These are phyloP conservation scores for Cephalopholis sonnerati DNA, from an alignment of 2,113 vertebrate species.

Conservation along the genomic window DNA sequence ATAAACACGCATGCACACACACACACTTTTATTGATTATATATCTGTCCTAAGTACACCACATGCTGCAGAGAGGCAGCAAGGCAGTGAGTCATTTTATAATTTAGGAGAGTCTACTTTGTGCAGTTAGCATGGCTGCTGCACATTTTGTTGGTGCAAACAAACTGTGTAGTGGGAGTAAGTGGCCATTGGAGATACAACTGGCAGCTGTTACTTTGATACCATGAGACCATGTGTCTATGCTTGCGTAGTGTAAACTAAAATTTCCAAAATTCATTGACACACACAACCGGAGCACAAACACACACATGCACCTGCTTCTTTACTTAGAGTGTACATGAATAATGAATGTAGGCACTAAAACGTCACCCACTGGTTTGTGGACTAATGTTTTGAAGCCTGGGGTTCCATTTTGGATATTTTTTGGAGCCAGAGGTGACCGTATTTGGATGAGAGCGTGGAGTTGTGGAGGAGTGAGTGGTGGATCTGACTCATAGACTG, in stretches of 20 bases:
- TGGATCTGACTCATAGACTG: too few species aligned
- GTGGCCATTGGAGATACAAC: constrained; percentile 20
- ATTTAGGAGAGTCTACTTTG: not conserved
- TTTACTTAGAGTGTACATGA: too few species aligned
- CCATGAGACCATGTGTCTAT: constrained; percentile 15
- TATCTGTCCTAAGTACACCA: not conserved
- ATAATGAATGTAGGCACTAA: too few species aligned
- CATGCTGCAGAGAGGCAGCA: constrained; percentile 3
- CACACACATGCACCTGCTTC: not conserved
- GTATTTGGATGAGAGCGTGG: too few species aligned
- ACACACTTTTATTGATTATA: constrained; percentile 7
- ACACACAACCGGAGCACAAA: not conserved
- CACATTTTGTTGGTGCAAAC: constrained; percentile 23
- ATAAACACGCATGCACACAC: not conserved
- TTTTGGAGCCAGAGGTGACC: too few species aligned
- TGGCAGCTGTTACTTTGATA: constrained; percentile 26
- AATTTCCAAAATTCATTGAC: not conserved
- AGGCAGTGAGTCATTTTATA: not conserved
- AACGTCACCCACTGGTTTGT: too few species aligned
- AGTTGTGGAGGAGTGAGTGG: too few species aligned
- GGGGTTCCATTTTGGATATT: too few species aligned
- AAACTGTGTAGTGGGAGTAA: constrained; percentile 17
- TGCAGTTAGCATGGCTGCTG: not conserved
- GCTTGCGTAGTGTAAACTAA: constrained; percentile 4
- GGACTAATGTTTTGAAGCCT: too few species aligned